Conservation (phyloP, 2,113 vertebrate species). For the Carettochelys insculpta region DNA sequence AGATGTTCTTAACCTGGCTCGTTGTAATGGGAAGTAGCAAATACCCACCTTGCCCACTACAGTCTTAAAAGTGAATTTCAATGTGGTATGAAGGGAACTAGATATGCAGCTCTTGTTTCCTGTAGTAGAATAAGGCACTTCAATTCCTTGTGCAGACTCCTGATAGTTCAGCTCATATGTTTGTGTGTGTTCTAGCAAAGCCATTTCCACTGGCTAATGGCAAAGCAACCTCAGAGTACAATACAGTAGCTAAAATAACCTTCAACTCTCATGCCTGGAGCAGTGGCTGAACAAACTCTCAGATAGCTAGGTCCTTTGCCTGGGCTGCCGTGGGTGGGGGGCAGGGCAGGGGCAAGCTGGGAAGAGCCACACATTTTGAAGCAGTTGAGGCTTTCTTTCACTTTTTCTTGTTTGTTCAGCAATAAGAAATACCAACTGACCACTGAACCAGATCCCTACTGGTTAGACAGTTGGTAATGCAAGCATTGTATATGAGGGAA, state of each 20-base stretch:
- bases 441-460: neutral
- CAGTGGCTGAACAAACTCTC: constrained; percentile 28
- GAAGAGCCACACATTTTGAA: constrained; percentile 44
- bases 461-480: neutral
- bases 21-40: neutral
- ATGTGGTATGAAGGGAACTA: constrained; percentile 23
- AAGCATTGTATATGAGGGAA: neutral
- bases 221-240: constrained; percentile 12
- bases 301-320: constrained; percentile 40
- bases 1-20: constrained; percentile 10
- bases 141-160: neutral
- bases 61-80: constrained; percentile 3
- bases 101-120: neutral
- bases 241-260: constrained; percentile 63
- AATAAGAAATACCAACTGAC: neutral
- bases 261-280: constrained; percentile 18
- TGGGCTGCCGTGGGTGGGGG: constrained; percentile 8
- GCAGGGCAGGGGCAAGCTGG: constrained; percentile 62
- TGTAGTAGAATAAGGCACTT: neutral
- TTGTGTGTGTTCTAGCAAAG: constrained; percentile 9
- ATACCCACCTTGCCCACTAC: neutral
- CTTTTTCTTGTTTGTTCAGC: neutral
- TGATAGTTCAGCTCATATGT: constrained; percentile 7
- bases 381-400: constrained; percentile 2
- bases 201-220: constrained; percentile 36